Percentiles rank a stretch among this genome's conserved stretches.
phyloP scores from a whole-genome alignment of 1,140 invertebrate species.

The Trichonephila clavipes region DNA sequence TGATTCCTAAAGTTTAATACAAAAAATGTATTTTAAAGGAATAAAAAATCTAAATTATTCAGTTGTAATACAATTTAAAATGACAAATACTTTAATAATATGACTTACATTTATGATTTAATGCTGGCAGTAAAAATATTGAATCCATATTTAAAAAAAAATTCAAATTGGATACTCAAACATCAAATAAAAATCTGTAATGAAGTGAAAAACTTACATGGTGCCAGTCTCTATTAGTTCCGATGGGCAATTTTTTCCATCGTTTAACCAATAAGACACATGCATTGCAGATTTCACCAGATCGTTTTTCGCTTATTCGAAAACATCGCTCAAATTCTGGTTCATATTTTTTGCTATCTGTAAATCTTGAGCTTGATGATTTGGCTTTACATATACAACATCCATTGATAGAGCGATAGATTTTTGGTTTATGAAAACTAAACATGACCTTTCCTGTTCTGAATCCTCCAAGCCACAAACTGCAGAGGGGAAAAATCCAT shows the following conservation, averaged over 20 bases:
- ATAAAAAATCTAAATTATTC: no score
- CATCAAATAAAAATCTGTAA: no score
- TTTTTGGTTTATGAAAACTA: conserved; percentile 94
- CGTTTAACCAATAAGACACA: conserved; percentile 92
- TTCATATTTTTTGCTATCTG: conserved; percentile 92
- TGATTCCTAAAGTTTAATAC: no score
- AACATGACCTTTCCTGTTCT: conserved; percentile 85
- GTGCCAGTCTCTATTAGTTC: conserved; percentile 90
- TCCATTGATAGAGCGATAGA: conserved; percentile 90
- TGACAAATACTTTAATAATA: no score
- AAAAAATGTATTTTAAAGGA: no score
- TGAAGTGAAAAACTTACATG: conserved; percentile 85
- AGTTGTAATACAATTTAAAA: no score
- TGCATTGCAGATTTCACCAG: conserved; percentile 94
- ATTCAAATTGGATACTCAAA: no score
- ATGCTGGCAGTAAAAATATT: no score
- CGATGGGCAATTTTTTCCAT: conserved; percentile 90
- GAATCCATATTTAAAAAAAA: no score
- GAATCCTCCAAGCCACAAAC: conserved; percentile 43
- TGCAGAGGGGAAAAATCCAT: neutral
- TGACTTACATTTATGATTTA: no score
- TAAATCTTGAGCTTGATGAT: conserved; percentile 91
- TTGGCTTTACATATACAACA: conserved; percentile 95
- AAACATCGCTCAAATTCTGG: conserved; percentile 92
- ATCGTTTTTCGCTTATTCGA: conserved; percentile 86